Conservation (phyloP, 2,113 vertebrate genomes). For the Leptodactylus fuscus region DNA sequence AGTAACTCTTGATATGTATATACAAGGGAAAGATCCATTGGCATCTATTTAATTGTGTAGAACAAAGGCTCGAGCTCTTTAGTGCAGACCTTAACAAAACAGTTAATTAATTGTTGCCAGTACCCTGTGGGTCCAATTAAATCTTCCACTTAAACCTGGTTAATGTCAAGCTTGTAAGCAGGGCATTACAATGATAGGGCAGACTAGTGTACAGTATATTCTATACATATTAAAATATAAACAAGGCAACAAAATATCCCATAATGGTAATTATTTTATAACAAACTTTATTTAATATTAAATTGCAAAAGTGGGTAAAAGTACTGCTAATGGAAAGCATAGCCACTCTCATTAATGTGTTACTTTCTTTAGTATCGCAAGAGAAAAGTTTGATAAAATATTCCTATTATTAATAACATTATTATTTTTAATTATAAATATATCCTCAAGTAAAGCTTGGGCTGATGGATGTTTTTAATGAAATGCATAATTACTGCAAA, state of each 20-base stretch:
- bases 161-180: slow-evolving; percentile 68
- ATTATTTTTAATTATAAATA: too few relatives aligned
- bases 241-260: slow-evolving; percentile 47
- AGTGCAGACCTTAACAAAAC: slow-evolving; percentile 63
- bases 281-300: slow-evolving; percentile 43
- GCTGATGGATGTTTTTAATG: too few relatives aligned
- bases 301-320: background rate
- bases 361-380: background rate
- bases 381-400: background rate
- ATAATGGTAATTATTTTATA: slow-evolving; percentile 65
- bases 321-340: background rate
- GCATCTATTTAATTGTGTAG: slow-evolving; percentile 43
- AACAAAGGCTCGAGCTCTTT: slow-evolving; percentile 61
- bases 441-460: too few relatives aligned
- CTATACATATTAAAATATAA: slow-evolving; percentile 59
- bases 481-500: too few relatives aligned
- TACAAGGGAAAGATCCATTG: background rate
- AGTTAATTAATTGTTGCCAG: slow-evolving; percentile 75
- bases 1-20: background rate
- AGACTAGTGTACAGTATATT: slow-evolving; percentile 60
- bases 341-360: background rate
- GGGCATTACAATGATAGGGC: slow-evolving; percentile 62
- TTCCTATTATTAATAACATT: too few relatives aligned
- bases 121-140: slow-evolving; percentile 78
- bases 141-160: slow-evolving; percentile 75